phyloP scores from a whole-genome alignment of 2,113 vertebrate species.

The Phalacrocorax brasilianus region DNA sequence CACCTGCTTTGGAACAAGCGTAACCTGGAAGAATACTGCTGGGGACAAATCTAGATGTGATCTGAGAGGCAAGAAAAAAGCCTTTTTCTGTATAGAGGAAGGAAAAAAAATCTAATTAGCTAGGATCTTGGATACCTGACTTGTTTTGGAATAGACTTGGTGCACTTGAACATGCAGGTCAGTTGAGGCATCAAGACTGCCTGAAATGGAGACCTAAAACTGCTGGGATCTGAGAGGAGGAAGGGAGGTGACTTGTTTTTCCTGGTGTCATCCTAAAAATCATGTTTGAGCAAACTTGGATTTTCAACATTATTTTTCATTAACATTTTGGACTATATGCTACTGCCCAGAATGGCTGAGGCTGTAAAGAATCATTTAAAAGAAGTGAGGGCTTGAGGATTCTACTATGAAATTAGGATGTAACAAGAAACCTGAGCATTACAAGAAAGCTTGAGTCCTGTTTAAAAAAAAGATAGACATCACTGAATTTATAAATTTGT shows the following conservation, averaged over 20 bases:
- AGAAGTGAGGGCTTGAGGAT: neutral
- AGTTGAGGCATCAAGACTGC: neutral
- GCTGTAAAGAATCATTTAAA: neutral
- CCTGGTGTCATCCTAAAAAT: neutral
- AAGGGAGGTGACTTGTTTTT: neutral
- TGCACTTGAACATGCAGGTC: neutral
- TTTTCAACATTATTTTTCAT: neutral
- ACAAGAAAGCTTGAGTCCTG: neutral
- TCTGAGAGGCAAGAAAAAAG: neutral
- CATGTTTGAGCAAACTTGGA: fast-evolving
- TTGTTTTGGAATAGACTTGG: neutral
- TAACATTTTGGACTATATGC: neutral
- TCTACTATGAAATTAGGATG: neutral
- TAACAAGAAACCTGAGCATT: neutral
- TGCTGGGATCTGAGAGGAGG: neutral
- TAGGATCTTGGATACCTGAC: neutral
- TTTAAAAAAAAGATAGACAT: neutral
- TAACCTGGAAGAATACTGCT: neutral
- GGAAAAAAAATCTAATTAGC: neutral
- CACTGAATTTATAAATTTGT: neutral
- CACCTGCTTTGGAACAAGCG: neutral
- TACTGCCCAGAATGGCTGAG: neutral
- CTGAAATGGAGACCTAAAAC: neutral
- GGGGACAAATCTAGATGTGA: neutral
- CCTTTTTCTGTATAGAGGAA: neutral